A percentile compares a stretch with the other conserved stretches of the same genome.
phyloP scores from a whole-genome alignment of 2,888 invertebrate genomes.

The Rotaria socialis region DNA sequence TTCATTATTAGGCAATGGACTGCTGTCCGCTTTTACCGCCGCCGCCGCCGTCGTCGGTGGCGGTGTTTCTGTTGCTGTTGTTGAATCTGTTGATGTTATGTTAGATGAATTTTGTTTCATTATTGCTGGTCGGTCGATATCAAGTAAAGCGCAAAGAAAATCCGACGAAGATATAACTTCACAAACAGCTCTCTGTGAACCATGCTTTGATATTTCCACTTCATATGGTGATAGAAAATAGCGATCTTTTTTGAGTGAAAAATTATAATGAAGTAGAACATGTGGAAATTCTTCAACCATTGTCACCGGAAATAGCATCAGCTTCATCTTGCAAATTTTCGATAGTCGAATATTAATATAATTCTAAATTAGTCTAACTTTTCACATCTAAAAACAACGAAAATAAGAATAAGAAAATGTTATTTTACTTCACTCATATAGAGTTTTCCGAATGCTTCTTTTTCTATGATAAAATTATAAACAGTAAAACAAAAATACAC shows the following conservation, averaged over 20 bases:
- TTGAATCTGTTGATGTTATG: background rate
- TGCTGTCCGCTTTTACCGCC: background rate
- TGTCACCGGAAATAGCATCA: constrained; percentile 31
- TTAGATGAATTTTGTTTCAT: background rate
- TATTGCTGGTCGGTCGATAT: constrained; percentile 11
- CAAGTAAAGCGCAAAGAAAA: constrained; percentile 31
- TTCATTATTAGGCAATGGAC: background rate
- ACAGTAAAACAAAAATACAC: background rate
- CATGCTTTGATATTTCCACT: background rate
- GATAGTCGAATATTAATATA: background rate
- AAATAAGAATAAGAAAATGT: background rate
- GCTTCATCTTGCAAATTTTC: background rate
- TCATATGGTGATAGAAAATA: constrained; percentile 20
- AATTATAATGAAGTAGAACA: constrained; percentile 31
- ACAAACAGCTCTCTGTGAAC: constrained; percentile 16
- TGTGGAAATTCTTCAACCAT: constrained; percentile 31
- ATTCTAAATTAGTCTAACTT: background rate
- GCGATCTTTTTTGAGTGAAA: constrained; percentile 13
- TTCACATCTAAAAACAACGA: background rate
- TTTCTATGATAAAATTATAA: background rate
- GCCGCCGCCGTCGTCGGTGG: background rate
- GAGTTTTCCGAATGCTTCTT: background rate
- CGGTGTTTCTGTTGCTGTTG: background rate
- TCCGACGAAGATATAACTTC: background rate
- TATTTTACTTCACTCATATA: background rate